Percentiles rank a stretch among this genome's conserved stretches.
Conservation (phyloP, 2,888 invertebrate species). For the Drosophila borborema region DNA sequence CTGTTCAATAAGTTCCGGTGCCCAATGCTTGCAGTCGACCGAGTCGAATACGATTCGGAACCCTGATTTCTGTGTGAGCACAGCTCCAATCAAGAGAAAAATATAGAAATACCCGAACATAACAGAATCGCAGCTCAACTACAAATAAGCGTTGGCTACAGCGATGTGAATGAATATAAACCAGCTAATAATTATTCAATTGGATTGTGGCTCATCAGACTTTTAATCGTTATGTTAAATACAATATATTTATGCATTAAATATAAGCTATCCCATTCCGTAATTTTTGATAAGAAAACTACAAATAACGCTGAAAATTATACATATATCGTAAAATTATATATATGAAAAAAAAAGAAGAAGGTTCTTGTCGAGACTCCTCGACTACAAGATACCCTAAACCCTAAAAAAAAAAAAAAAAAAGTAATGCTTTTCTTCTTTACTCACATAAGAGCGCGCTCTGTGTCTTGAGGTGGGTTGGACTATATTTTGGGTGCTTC, state of each 20-base stretch:
- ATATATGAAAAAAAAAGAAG: no score
- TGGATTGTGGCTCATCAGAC: background rate
- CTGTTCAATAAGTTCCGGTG: slow-evolving; percentile 21
- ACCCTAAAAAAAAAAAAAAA: no score
- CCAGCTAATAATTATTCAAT: slow-evolving; percentile 6
- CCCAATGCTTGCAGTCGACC: background rate
- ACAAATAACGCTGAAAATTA: no score
- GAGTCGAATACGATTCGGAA: slow-evolving; percentile 23
- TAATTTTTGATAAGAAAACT: no score
- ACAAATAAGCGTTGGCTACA: background rate
- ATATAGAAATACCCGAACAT: slow-evolving; percentile 27
- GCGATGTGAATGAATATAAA: background rate
- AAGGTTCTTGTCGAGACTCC: no score
- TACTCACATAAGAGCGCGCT: no score
- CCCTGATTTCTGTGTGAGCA: slow-evolving; percentile 9
- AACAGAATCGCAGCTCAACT: background rate
- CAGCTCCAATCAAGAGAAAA: background rate
- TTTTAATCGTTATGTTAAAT: background rate
- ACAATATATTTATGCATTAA: background rate
- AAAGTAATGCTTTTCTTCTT: no score
- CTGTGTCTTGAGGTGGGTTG: no score
- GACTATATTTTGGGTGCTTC: no score
- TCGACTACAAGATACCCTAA: no score
- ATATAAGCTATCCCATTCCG: background rate
- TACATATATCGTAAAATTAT: no score